A percentile compares a stretch with the other conserved stretches of the same genome.
Evolutionary conservation across 2,113 vertebrate genomes (phyloP).

Genomic region (Python bivittatus): DNA sequence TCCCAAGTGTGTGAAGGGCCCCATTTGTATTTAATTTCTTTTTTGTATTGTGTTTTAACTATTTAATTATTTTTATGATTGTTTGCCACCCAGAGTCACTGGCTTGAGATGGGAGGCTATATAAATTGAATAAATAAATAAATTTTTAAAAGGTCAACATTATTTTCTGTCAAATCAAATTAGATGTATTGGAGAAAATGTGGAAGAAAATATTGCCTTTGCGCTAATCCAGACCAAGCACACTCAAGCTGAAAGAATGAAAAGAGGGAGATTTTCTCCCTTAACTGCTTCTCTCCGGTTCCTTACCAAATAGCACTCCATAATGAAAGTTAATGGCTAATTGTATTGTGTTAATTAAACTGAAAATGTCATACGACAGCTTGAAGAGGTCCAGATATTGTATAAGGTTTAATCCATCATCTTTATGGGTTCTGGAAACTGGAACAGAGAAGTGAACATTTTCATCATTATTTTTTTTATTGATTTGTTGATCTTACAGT

Average conservation of each 20-base stretch:
- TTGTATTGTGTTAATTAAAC: conserved; percentile 46
- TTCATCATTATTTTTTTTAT: conserved; percentile 48
- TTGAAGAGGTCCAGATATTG: conserved; percentile 34
- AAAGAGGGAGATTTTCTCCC: background rate
- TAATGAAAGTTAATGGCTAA: conserved; percentile 55
- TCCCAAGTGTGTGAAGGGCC: too few species aligned
- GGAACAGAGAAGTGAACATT: conserved; percentile 31
- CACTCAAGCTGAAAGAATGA: fast-evolving
- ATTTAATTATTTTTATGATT: too few species aligned
- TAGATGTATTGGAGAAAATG: background rate
- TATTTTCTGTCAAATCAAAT: background rate
- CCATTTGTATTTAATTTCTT: too few species aligned
- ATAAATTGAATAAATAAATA: too few species aligned
- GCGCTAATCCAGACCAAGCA: background rate
- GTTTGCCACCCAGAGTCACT: too few species aligned
- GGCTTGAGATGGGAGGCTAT: too few species aligned
- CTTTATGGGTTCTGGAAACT: conserved; percentile 23
- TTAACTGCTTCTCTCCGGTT: background rate
- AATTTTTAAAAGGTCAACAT: background rate
- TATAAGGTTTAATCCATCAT: background rate
- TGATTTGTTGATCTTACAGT: conserved; percentile 38
- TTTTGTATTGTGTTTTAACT: too few species aligned
- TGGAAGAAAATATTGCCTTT: background rate
- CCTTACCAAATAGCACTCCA: fast-evolving
- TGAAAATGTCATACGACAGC: conserved; percentile 33